Conservation (phyloP, 2,797 vertebrate genomes). For the Dallia pectoralis region DNA sequence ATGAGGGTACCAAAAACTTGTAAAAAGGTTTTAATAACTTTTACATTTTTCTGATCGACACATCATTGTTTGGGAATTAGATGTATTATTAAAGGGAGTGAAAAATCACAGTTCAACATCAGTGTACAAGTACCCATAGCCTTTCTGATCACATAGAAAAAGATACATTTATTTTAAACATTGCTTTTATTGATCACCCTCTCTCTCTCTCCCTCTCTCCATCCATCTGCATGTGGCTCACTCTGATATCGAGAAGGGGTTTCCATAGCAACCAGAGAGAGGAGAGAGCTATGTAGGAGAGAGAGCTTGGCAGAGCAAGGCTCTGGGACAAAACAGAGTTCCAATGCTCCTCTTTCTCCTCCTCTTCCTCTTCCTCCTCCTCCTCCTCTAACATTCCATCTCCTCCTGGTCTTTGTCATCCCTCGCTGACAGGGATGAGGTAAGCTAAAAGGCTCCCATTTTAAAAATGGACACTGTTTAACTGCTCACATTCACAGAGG, state of each 20-base stretch:
- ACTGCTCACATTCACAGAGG: background rate
- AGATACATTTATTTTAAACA: background rate
- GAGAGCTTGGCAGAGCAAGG: constrained; percentile 39
- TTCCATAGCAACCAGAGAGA: constrained; percentile 65
- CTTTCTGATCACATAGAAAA: background rate
- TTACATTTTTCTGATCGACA: too few species aligned
- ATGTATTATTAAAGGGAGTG: background rate
- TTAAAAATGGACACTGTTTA: constrained; percentile 10
- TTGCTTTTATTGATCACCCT: too few species aligned
- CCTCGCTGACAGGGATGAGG: constrained; percentile 42
- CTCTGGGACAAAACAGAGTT: too few species aligned
- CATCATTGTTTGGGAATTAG: too few species aligned
- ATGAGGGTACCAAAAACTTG: too few species aligned
- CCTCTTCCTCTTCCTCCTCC: constrained; percentile 20
- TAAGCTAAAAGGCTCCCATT: constrained; percentile 49
- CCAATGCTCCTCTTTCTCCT: constrained; percentile 15
- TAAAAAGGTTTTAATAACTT: too few species aligned
- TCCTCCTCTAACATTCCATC: constrained; percentile 13
- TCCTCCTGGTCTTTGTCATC: constrained; percentile 18
- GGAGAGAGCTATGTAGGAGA: constrained; percentile 45
- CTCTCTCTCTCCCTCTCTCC: constrained; percentile 16
- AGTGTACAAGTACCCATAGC: constrained; percentile 1
- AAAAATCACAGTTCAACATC: background rate
- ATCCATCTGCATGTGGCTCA: constrained; percentile 34
- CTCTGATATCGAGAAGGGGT: constrained; percentile 43